Conservation (phyloP, 2,888 invertebrate genomes). For the Pammene aurita region DNA sequence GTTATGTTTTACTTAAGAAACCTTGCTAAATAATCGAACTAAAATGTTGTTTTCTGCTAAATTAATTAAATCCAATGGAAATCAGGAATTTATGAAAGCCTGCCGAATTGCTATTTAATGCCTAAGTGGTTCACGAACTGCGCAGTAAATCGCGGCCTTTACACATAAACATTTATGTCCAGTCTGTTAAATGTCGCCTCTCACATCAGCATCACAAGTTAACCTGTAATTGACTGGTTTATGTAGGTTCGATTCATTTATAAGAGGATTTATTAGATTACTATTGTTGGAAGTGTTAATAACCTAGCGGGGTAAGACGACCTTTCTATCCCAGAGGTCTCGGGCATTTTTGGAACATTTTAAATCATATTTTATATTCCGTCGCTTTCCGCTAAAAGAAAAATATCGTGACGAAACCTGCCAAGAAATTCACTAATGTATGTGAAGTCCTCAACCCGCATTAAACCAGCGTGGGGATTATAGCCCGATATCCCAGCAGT, state of each 20-base stretch:
- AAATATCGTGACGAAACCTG: too few species aligned
- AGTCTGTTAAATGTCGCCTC: slow-evolving; percentile 22
- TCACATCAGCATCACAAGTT: slow-evolving; percentile 7
- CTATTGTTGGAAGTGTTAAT: too few species aligned
- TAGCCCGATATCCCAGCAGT: too few species aligned
- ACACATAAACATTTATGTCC: slow-evolving; percentile 16
- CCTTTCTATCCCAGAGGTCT: too few species aligned
- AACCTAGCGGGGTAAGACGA: too few species aligned
- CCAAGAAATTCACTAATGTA: too few species aligned
- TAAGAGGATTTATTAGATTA: neutral
- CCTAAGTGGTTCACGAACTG: neutral
- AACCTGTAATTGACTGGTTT: slow-evolving; percentile 12
- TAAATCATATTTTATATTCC: too few species aligned
- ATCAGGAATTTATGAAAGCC: neutral
- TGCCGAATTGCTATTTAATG: slow-evolving; percentile 4
- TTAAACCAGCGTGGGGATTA: too few species aligned
- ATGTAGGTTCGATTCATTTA: neutral
- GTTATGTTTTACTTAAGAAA: too few species aligned
- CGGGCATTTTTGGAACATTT: too few species aligned
- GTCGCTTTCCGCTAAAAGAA: too few species aligned
- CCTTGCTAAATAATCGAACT: neutral
- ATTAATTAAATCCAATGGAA: neutral
- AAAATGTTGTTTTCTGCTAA: neutral
- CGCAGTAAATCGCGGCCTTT: slow-evolving; percentile 12
- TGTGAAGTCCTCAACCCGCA: too few species aligned